Percentiles rank a stretch among this genome's conserved stretches.
Conservation (phyloP, 2,888 invertebrate species). For the Torymus tubicola region DNA sequence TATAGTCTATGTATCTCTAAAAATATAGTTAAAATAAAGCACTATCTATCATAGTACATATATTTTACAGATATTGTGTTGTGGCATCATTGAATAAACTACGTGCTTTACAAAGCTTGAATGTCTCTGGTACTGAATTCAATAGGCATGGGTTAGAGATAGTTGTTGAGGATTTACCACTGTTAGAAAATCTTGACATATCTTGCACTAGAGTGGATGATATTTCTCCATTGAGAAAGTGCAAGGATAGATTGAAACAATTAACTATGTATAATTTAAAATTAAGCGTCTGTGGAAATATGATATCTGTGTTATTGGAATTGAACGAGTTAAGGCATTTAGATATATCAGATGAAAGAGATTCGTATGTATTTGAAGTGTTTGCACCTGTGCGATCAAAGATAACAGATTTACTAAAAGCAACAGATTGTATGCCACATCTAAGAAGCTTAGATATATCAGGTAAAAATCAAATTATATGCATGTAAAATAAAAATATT, state of each 20-base stretch:
- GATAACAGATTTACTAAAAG: slow-evolving; percentile 77
- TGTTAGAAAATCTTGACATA: slow-evolving; percentile 82
- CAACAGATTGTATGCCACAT: slow-evolving; percentile 77
- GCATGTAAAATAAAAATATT: neutral
- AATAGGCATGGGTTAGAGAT: slow-evolving; percentile 82
- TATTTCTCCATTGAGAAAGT: slow-evolving; percentile 79
- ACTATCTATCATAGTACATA: slow-evolving; percentile 10
- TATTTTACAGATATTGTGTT: slow-evolving; percentile 77
- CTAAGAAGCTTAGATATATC: slow-evolving; percentile 82
- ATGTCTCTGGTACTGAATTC: slow-evolving; percentile 84
- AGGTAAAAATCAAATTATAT: slow-evolving; percentile 70
- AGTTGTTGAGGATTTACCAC: slow-evolving; percentile 81
- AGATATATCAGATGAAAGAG: slow-evolving; percentile 80
- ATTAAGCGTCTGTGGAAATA: slow-evolving; percentile 75
- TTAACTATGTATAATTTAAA: slow-evolving; percentile 81
- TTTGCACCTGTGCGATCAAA: slow-evolving; percentile 74
- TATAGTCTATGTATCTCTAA: no score
- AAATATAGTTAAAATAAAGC: no score
- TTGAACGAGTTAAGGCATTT: slow-evolving; percentile 78
- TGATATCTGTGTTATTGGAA: slow-evolving; percentile 78
- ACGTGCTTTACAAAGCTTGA: slow-evolving; percentile 79
- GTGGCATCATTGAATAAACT: slow-evolving; percentile 81
- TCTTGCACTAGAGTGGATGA: slow-evolving; percentile 82
- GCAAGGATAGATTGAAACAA: slow-evolving; percentile 79
- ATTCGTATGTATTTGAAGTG: slow-evolving; percentile 76